These are phyloP conservation scores for Prosopocoilus inquinatus DNA, from an alignment of 2,888 invertebrate species.

Conservation along the genomic window DNA sequence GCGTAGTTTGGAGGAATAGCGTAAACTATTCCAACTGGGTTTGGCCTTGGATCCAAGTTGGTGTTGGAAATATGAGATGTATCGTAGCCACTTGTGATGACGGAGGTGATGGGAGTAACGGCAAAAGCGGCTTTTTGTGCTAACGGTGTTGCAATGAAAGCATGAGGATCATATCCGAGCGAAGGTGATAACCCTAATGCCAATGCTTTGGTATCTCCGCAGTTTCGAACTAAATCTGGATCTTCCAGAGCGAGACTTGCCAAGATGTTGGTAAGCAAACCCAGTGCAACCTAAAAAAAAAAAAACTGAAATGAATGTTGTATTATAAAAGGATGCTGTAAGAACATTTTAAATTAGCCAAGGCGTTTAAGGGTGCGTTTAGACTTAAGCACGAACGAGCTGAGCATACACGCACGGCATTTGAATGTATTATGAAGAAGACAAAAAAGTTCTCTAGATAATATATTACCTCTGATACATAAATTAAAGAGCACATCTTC, in stretches of 20 bases:
- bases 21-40: neutral
- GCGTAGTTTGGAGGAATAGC: neutral
- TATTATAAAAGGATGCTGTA: too few species aligned
- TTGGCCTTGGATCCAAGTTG: neutral
- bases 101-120: neutral
- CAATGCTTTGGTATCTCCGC: slow-evolving; percentile 36
- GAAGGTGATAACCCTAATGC: slow-evolving; percentile 32
- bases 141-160: neutral
- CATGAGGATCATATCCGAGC: neutral
- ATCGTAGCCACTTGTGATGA: neutral
- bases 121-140: neutral
- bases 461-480: too few species aligned
- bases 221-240: slow-evolving; percentile 33
- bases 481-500: too few species aligned
- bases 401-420: too few species aligned
- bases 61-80: neutral
- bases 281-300: slow-evolving; percentile 19
- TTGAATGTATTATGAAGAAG: too few species aligned
- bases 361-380: too few species aligned
- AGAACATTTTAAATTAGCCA: too few species aligned
- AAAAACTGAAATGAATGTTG: neutral
- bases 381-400: too few species aligned
- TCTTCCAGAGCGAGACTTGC: slow-evolving; percentile 31
- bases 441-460: too few species aligned
- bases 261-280: slow-evolving; percentile 14